Evolutionary conservation across 2,797 vertebrate genomes (phyloP), one percentile per base, ranked within the genome.

Genomic region (Chaetophractus vellerosus): DNA sequence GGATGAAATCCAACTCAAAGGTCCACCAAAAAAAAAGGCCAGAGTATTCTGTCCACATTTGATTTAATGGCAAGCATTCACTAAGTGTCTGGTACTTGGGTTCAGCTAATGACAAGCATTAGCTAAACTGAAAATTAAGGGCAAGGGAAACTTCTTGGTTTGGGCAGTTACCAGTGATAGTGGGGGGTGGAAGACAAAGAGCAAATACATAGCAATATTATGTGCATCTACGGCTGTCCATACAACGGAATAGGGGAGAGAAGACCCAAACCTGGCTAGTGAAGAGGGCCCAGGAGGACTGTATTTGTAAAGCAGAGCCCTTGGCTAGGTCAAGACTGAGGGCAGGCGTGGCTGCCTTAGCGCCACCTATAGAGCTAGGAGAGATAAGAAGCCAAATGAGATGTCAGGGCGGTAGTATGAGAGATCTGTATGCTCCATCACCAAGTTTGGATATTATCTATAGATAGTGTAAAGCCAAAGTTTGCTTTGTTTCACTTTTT

Each of bases 21-120:
- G 24, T 50, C 38, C 76, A 19, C 38, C 50, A 84, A 14, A 63
- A 88, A 41, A 2, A 55, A 55, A 55, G 6, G 55, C 19, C 18
- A 55, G 18, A 19, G 7, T 6, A 55, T 4, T 83, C n/a, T 76
- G 68, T 61, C 28, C 63, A 55, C 9, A 8, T 24, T 69, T 14
- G 6, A 66, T 71, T 61, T 76, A 63, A 72, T 81, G 66, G 76
- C n/a, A 93, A 84, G 50, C 26, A 83, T 79, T 81, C 45, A 63
- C 57, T 61, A 63, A 52, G 64, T 48, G 15, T 14, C 50, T 52
- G 23, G 64, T 7, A 59, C 21, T 90, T 45, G 45, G 38, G 45
- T 33, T 0, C 36, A 45, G 50, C 50, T 90, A 0, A 18, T 6
- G 81, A 36, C 6, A 52, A 95, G n/a, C 23, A 55, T 57, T 33